phyloP scores from a whole-genome alignment of 2,888 invertebrate species.

The Epinotia ramella region DNA sequence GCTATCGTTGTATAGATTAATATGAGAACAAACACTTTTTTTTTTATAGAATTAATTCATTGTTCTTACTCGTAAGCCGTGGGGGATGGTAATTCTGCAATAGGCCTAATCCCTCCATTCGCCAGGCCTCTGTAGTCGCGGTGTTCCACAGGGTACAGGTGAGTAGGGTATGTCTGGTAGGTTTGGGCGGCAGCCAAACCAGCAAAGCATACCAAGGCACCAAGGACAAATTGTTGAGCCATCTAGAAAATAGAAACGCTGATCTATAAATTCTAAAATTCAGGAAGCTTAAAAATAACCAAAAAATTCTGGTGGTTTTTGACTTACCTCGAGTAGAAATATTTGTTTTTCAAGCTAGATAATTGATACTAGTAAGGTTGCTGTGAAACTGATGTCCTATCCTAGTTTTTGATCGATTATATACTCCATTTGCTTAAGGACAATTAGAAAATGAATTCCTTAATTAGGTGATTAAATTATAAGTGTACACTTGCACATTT shows the following conservation, averaged over 20 bases:
- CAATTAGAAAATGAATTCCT: constrained; percentile 19
- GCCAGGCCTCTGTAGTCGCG: constrained; percentile 24
- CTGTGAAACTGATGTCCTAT: constrained; percentile 17
- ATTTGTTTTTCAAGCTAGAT: neutral
- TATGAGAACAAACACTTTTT: neutral
- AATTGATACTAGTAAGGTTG: neutral
- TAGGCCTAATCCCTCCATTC: constrained; percentile 27
- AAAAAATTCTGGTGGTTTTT: neutral
- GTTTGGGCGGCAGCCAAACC: constrained; percentile 46
- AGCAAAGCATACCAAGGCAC: constrained; percentile 44
- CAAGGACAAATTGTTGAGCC: constrained; percentile 41
- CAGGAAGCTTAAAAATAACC: neutral
- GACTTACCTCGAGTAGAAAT: constrained; percentile 15
- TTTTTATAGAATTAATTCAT: neutral
- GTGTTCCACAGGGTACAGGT: constrained; percentile 49
- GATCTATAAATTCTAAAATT: neutral
- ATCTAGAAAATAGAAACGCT: constrained; percentile 47
- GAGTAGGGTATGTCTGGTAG: constrained; percentile 48
- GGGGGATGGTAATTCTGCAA: constrained; percentile 44
- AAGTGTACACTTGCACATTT: neutral
- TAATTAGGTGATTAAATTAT: constrained; percentile 27
- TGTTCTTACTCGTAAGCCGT: constrained; percentile 53
- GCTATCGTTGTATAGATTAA: neutral
- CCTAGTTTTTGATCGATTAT: constrained; percentile 5
- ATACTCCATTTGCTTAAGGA: constrained; percentile 5